These are phyloP conservation scores for Vulpes lagopus DNA, from an alignment of 2,113 vertebrate genomes.

Conservation along the genomic window DNA sequence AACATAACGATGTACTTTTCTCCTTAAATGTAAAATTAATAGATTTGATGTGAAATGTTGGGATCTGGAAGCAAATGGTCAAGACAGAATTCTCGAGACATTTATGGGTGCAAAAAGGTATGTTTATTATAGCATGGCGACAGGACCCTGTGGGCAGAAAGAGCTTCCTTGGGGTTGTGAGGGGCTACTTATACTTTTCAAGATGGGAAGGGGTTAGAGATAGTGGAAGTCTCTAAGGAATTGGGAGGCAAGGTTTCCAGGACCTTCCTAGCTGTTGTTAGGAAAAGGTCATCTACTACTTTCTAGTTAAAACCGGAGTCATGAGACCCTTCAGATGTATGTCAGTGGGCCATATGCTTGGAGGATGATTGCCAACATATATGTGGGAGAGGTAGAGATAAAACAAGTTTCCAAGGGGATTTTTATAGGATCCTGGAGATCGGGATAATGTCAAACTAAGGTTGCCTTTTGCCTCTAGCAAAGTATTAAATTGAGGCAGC, in stretches of 20 bases:
- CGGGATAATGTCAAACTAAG: not conserved
- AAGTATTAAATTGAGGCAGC: not conserved
- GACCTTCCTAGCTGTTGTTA: not conserved
- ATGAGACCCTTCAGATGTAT: not conserved
- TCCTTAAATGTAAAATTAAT: slow-evolving; percentile 24
- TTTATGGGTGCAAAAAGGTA: not conserved
- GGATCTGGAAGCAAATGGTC: not conserved
- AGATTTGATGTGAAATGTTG: not conserved
- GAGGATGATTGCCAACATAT: not conserved
- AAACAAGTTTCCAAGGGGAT: not conserved
- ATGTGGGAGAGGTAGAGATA: not conserved
- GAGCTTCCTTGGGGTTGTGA: not conserved
- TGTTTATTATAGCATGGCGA: not conserved
- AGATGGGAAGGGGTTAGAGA: not conserved
- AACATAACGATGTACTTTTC: not conserved
- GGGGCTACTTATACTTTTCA: not conserved
- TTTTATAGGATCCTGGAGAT: not conserved
- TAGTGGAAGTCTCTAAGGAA: not conserved
- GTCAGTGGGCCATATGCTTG: not conserved
- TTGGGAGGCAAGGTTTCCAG: not conserved
- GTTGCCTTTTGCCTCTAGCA: not conserved
- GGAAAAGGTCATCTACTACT: not conserved
- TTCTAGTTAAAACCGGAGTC: not conserved
- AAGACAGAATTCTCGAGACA: not conserved
- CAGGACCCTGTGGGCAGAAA: not conserved